phyloP scores from a whole-genome alignment of 2,888 invertebrate genomes.

The Chloroclysta siterata region DNA sequence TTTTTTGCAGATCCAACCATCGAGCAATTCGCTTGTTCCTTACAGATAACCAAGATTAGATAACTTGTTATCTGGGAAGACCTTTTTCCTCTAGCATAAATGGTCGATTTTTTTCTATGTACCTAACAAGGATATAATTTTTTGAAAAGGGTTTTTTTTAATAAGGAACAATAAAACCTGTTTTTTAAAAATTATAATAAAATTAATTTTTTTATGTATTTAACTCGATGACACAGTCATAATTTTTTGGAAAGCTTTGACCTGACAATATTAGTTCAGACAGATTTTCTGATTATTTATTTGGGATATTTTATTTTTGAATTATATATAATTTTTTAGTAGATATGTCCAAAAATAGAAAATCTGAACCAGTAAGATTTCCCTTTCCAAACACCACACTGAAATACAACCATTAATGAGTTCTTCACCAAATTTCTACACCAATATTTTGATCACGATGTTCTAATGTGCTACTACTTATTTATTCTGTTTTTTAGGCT shows the following conservation, averaged over 20 bases:
- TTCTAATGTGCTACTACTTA: no score
- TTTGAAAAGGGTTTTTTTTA: no score
- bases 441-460: neutral
- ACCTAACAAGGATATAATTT: no score
- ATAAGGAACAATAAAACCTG: no score
- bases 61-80: no score
- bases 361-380: constrained; percentile 29
- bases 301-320: constrained; percentile 2
- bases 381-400: neutral
- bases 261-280: neutral
- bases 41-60: no score
- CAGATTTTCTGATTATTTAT: constrained; percentile 10
- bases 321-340: constrained; percentile 6
- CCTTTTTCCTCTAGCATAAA: no score
- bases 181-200: no score
- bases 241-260: neutral
- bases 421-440: neutral
- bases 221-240: neutral
- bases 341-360: constrained; percentile 20
- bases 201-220: no score
- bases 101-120: no score
- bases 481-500: constrained; percentile 49
- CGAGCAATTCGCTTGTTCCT: no score
- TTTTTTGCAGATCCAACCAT: no score
- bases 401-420: neutral